A percentile compares a stretch with the other conserved stretches of the same genome.
Evolutionary conservation across 2,797 vertebrate species (phyloP).

Genomic region (Alosa sapidissima): DNA sequence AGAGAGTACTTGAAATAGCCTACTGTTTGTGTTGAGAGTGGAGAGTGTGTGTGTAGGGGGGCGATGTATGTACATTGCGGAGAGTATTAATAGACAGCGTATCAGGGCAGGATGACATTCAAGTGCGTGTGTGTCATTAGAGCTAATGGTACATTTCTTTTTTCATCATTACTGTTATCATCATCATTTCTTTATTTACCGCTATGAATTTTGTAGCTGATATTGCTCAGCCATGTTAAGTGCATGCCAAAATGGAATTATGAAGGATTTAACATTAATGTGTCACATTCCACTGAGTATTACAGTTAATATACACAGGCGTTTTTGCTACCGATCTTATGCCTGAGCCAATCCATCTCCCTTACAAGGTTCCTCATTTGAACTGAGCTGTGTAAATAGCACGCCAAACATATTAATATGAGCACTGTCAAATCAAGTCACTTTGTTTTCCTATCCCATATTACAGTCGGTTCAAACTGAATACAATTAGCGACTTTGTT

Average conservation of each 20-base stretch:
- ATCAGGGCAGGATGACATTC: background rate
- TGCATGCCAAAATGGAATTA: background rate
- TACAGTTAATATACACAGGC: background rate
- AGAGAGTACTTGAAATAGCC: constrained; percentile 16
- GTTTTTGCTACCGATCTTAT: background rate
- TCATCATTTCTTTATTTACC: background rate
- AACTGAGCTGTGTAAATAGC: background rate
- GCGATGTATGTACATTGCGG: background rate
- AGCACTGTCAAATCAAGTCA: background rate
- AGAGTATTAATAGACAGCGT: constrained; percentile 2
- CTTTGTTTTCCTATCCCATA: background rate
- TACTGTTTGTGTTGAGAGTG: constrained; percentile 26
- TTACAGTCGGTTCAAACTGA: background rate
- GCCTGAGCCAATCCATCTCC: background rate
- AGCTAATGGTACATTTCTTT: background rate
- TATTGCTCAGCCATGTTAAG: background rate
- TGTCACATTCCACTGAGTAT: background rate
- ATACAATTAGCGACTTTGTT: constrained; percentile 6
- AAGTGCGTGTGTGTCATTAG: constrained; percentile 14
- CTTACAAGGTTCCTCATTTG: background rate
- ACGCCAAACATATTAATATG: background rate
- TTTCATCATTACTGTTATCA: background rate
- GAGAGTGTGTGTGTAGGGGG: constrained; percentile 18
- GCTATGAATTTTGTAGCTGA: background rate
- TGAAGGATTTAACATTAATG: background rate